Conservation (phyloP, 2,888 invertebrate genomes). For the Rosalia funebris region DNA sequence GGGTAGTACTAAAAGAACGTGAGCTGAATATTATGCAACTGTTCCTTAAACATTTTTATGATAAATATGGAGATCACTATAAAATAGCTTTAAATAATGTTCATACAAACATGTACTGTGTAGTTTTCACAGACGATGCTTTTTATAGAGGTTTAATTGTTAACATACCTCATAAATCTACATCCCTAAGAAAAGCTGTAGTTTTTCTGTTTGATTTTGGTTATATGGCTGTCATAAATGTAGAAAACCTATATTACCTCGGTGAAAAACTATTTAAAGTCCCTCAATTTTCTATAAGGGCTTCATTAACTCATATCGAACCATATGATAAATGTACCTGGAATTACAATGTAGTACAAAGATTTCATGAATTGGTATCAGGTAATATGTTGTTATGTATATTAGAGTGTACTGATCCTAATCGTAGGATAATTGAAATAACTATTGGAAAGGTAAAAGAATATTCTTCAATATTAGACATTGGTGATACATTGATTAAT, state of each 20-base stretch:
- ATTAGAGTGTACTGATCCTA: constrained; percentile 23
- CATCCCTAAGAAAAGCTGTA: constrained; percentile 8
- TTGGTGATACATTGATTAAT: constrained; percentile 28
- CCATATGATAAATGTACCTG: constrained; percentile 28
- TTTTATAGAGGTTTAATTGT: constrained; percentile 38
- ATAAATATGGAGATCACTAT: constrained; percentile 26
- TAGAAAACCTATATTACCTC: constrained; percentile 30
- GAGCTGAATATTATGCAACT: constrained; percentile 33
- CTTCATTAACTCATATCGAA: constrained; percentile 31
- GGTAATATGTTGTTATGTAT: constrained; percentile 32
- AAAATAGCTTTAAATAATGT: constrained; percentile 27
- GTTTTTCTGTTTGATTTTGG: constrained; percentile 40
- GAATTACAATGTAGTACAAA: constrained; percentile 23
- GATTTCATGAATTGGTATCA: constrained; percentile 29
- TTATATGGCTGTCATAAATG: constrained; percentile 18
- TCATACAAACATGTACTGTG: constrained; percentile 31
- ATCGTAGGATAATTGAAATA: constrained; percentile 26
- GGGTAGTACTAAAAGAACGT: constrained; percentile 33
- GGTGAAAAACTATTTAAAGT: constrained; percentile 31
- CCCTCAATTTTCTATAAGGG: constrained; percentile 35
- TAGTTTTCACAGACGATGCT: constrained; percentile 23
- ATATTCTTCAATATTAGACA: constrained; percentile 8
- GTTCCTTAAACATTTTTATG: constrained; percentile 32
- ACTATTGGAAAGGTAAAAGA: constrained; percentile 20
- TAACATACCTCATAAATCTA: constrained; percentile 29